phyloP scores from a whole-genome alignment of 2,113 vertebrate species.

The Planiliza haematocheilus region DNA sequence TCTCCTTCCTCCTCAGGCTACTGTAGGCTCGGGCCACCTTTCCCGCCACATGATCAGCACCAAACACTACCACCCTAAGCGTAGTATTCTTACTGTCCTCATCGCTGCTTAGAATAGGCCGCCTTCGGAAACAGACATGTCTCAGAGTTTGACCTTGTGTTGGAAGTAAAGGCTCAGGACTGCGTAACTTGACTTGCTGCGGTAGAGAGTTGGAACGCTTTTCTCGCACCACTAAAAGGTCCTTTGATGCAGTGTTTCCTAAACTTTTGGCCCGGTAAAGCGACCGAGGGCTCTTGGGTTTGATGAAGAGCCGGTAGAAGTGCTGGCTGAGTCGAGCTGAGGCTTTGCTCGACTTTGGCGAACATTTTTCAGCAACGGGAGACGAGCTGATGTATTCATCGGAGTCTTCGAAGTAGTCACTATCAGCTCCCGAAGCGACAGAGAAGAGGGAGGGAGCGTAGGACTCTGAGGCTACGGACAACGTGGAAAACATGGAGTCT shows the following conservation, averaged over 20 bases:
- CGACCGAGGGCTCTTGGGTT: conserved; percentile 81
- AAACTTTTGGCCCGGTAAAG: conserved; percentile 90
- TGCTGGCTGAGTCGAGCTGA: conserved; percentile 84
- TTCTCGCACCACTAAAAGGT: conserved; percentile 76
- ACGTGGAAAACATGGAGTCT: conserved; percentile 88
- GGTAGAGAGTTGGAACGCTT: conserved; percentile 92
- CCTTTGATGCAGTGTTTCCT: conserved; percentile 81
- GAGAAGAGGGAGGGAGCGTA: conserved; percentile 88
- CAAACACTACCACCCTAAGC: conserved; percentile 93
- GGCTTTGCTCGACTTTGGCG: conserved; percentile 47
- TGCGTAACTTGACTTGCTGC: conserved; percentile 81
- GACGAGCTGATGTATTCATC: conserved; percentile 84
- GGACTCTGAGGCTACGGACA: conserved; percentile 82
- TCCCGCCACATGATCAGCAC: conserved; percentile 93
- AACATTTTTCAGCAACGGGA: conserved; percentile 54
- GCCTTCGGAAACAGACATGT: conserved; percentile 83
- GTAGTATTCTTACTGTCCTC: conserved; percentile 87
- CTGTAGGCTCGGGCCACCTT: conserved; percentile 94
- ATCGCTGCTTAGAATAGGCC: conserved; percentile 91
- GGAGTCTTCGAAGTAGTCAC: conserved; percentile 90
- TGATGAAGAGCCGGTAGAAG: conserved; percentile 90
- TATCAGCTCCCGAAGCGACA: conserved; percentile 88
- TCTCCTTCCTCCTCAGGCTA: conserved; percentile 89
- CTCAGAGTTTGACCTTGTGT: conserved; percentile 62
- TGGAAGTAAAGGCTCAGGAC: conserved; percentile 40